phyloP scores from a whole-genome alignment of 2,797 vertebrate genomes.

The Harpagifer antarcticus region DNA sequence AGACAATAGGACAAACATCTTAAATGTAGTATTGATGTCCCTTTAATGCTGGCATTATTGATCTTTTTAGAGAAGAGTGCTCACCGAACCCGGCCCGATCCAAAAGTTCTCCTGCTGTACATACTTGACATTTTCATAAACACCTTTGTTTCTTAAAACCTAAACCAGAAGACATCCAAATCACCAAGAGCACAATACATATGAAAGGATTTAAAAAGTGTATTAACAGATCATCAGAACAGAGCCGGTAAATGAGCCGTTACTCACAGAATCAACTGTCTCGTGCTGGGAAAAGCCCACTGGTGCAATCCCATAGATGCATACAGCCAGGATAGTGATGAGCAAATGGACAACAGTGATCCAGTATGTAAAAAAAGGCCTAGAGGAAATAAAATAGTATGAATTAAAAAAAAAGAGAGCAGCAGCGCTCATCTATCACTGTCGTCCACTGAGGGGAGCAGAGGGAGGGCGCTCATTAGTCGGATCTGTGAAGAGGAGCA shows the following conservation, averaged over 20 bases:
- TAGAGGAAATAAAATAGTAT: slow-evolving; percentile 66
- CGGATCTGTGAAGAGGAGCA: background rate
- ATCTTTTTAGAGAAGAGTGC: slow-evolving; percentile 34
- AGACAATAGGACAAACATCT: background rate
- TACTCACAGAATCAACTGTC: slow-evolving; percentile 97
- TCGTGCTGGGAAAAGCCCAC: slow-evolving; percentile 99
- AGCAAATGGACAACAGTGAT: slow-evolving; percentile 97
- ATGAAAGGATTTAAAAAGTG: background rate
- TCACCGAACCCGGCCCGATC: slow-evolving; percentile 98
- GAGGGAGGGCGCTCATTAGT: slow-evolving; percentile 5
- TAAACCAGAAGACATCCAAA: slow-evolving; percentile 61
- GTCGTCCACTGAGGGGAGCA: slow-evolving; percentile 1
- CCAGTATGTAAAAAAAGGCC: slow-evolving; percentile 99
- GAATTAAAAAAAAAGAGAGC: background rate
- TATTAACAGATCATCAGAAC: too few species aligned
- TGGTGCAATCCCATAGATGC: slow-evolving; percentile 96
- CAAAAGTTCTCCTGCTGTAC: slow-evolving; percentile 99
- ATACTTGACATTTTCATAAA: slow-evolving; percentile 98
- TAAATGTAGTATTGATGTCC: background rate
- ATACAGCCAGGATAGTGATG: slow-evolving; percentile 96
- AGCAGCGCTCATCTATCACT: slow-evolving; percentile 13
- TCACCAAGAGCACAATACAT: slow-evolving; percentile 3
- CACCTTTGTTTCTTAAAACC: slow-evolving; percentile 97
- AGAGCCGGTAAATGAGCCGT: background rate
- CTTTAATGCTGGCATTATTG: background rate